Evolutionary conservation across 2,113 vertebrate species (phyloP).

Genomic region (Phylloscopus whistleri): DNA sequence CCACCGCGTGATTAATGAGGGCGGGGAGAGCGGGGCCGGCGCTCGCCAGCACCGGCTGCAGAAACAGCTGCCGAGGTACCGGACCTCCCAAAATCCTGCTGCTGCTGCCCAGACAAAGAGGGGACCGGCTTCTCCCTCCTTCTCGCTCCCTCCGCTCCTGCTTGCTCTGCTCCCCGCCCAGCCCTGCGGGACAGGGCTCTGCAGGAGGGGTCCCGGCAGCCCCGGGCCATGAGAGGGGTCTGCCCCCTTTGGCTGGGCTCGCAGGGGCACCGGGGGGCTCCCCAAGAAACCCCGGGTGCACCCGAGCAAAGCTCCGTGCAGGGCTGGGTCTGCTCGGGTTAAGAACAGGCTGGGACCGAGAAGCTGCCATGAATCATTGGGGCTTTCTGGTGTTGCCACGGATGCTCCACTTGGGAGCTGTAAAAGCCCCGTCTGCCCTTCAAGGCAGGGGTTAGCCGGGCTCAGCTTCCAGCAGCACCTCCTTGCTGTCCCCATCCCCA

Average conservation of each 20-base stretch:
- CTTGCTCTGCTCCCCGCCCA: fast-evolving
- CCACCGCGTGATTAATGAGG: background rate
- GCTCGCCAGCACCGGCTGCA: background rate
- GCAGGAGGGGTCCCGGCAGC: background rate
- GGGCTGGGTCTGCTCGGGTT: background rate
- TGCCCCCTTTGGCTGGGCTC: background rate
- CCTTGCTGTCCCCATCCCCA: background rate
- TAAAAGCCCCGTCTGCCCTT: background rate
- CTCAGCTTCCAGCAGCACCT: background rate
- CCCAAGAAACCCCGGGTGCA: fast-evolving
- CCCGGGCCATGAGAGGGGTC: fast-evolving
- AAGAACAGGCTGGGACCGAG: background rate
- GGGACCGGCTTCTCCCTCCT: background rate
- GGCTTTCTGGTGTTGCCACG: background rate
- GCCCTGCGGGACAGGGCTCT: background rate
- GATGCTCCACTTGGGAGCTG: background rate
- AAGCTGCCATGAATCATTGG: background rate
- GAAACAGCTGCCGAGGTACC: background rate
- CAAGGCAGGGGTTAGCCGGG: background rate
- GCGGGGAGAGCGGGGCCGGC: background rate
- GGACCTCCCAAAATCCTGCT: slow-evolving; percentile 44
- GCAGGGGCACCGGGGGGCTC: fast-evolving
- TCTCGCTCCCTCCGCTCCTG: background rate
- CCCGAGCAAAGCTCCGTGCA: fast-evolving
- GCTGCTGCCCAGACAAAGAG: slow-evolving; percentile 11